These are phyloP conservation scores for Copsychus sechellarum DNA, from an alignment of 2,113 vertebrate species.

Conservation along the genomic window DNA sequence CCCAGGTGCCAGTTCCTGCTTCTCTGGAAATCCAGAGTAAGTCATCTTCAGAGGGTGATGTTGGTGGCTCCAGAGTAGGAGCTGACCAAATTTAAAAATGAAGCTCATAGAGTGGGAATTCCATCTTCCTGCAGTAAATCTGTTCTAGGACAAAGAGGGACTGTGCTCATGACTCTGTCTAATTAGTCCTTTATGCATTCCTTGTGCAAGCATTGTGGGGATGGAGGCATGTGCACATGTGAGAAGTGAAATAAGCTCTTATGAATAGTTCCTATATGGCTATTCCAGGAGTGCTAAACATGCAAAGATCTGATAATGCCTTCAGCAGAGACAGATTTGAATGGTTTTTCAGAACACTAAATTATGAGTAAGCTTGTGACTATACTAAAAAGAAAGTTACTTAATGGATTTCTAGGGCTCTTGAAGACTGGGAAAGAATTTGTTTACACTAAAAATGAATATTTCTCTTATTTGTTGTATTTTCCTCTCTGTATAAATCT, in stretches of 20 bases:
- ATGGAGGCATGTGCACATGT: neutral
- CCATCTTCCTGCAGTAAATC: neutral
- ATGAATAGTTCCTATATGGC: neutral
- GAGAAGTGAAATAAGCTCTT: neutral
- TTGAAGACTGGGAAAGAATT: neutral
- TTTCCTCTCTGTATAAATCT: neutral
- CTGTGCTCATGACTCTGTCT: neutral
- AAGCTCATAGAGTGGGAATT: neutral
- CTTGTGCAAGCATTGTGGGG: neutral
- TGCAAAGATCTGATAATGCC: neutral
- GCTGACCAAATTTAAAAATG: neutral
- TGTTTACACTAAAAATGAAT: neutral
- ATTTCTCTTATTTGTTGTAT: neutral
- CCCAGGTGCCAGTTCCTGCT: neutral
- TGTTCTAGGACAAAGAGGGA: neutral
- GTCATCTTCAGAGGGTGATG: neutral
- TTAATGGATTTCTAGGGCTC: neutral
- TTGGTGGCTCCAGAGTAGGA: neutral
- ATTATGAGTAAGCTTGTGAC: neutral
- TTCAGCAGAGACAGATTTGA: neutral
- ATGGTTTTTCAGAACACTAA: neutral
- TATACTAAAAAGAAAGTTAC: neutral
- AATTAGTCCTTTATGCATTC: neutral
- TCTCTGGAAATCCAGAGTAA: neutral
- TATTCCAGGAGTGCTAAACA: neutral